Base-by-base conservation (phyloP, 1,140 invertebrate genomes). In the Ostrea edulis region DNA sequence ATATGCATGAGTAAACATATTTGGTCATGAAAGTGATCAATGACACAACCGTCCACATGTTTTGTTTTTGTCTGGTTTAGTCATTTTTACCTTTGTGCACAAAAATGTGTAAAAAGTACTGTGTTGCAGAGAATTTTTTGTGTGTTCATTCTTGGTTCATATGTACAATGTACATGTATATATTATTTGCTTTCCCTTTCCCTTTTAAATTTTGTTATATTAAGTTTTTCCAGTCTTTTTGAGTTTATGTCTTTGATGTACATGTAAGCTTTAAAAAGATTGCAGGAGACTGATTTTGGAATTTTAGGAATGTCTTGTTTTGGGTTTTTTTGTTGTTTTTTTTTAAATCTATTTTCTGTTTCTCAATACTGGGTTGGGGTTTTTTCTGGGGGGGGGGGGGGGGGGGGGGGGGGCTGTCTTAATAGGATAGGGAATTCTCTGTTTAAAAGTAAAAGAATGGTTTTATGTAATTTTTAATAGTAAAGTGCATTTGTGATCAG, bases 21-120 rank as follows among this genome's bases (percentile, higher is more conserved):
- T 77, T 29, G 11, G 22, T 77, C 68, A 29, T 44, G 68, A 77
- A 29, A 29, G 22, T 77, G 25, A 77, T 14, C 14, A 35, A 35
- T 35, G 29, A 77, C 68, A 77, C 68, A 77, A 77, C 68, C 68
- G 68, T 77, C 68, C 68, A 77, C 35, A 29, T 77, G 68, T 77
- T 77, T 77, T 77, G 68, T 77, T 77, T 77, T 77, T 77, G 20
- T 77, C 25, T 7, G 25, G 68, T 44, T 77, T 77, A 29, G 29
- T 77, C 68, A 77, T 77, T 77, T 44, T 77, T 77, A 77, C 22
- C 68, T 77, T 35, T 44, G 68, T 29, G 68, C 12, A 77, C 22
- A 8, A 29, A 77, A n/a, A 9, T 77, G 11, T 62, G 17, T 62
- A 62, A 62, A 20, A n/a, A 20, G 17, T 62, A 62, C n/a, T 62